A percentile compares a stretch with the other conserved stretches of the same genome.
These are phyloP conservation scores for Gymnothorax javanicus DNA, from an alignment of 2,797 vertebrate genomes.

Conservation along the genomic window DNA sequence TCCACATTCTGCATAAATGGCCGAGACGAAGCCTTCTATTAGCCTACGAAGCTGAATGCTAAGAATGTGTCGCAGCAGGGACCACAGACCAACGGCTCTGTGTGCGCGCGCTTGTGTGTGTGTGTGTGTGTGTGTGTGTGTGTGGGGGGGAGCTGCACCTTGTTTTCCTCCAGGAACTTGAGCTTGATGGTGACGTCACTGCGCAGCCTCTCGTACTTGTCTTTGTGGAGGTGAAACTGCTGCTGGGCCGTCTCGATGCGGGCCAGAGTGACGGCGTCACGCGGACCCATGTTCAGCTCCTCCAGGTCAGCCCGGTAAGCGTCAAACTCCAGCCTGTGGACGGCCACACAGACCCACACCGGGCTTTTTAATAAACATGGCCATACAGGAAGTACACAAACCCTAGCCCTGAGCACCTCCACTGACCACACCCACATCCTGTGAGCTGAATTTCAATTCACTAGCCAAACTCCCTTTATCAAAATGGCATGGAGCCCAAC, in stretches of 20 bases:
- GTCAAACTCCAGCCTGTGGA: slow-evolving; percentile 87
- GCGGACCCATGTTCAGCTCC: slow-evolving; percentile 87
- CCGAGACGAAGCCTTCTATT: neutral
- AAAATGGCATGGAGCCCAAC: neutral
- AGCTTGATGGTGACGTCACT: slow-evolving; percentile 96
- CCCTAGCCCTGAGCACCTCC: no score
- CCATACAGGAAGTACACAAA: no score
- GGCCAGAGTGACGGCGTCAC: slow-evolving; percentile 81
- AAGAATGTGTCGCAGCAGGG: neutral
- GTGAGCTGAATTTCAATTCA: neutral
- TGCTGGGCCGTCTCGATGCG: slow-evolving; percentile 90
- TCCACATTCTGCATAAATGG: neutral
- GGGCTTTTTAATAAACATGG: no score
- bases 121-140: neutral
- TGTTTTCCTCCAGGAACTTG: slow-evolving; percentile 97
- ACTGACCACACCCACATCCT: neutral
- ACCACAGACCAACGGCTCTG: neutral
- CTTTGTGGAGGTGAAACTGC: slow-evolving; percentile 88
- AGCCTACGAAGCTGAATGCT: neutral
- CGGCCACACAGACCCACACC: slow-evolving; percentile 12
- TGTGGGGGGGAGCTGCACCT: slow-evolving; percentile 65
- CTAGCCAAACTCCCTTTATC: neutral
- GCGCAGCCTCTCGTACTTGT: slow-evolving; percentile 91
- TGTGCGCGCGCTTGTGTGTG: neutral
- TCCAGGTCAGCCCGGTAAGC: slow-evolving; percentile 95